Conservation (phyloP, 2,113 vertebrate genomes). For the Eleginops maclovinus region DNA sequence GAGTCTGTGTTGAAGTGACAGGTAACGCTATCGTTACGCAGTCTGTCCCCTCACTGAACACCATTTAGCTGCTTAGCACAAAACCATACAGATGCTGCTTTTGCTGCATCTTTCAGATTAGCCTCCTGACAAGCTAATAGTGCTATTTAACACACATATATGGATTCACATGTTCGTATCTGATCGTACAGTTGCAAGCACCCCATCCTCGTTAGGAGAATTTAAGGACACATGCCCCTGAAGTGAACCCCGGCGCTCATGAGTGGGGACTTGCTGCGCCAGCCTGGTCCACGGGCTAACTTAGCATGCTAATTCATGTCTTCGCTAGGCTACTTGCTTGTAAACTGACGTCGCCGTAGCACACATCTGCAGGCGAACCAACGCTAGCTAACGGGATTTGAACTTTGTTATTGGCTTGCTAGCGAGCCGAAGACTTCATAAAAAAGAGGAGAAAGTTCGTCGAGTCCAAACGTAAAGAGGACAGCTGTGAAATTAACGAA, state of each 20-base stretch:
- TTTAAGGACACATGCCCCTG: constrained; percentile 71
- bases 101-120: constrained; percentile 33
- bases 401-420: constrained; percentile 73
- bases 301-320: constrained; percentile 78
- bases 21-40: constrained; percentile 45
- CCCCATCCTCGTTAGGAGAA: constrained; percentile 19
- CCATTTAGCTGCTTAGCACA: constrained; percentile 63
- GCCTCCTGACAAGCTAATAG: constrained; percentile 58
- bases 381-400: constrained; percentile 61
- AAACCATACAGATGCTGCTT: constrained; percentile 42
- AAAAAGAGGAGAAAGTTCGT: constrained; percentile 55
- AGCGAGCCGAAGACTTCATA: constrained; percentile 43
- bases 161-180: background rate
- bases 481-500: background rate
- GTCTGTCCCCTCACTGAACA: constrained; percentile 49
- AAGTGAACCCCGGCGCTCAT: constrained; percentile 66
- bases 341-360: constrained; percentile 67
- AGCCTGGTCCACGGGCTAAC: constrained; percentile 68
- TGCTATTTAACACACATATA: constrained; percentile 32
- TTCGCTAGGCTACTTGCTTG: constrained; percentile 69
- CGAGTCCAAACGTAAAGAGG: background rate
- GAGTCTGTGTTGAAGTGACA: constrained; percentile 41
- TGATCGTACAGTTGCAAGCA: constrained; percentile 10
- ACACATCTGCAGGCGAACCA: constrained; percentile 64
- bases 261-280: constrained; percentile 63